These are phyloP conservation scores for Hapalemur alaotrensis DNA, from an alignment of 2,797 vertebrate species.

Conservation along the genomic window DNA sequence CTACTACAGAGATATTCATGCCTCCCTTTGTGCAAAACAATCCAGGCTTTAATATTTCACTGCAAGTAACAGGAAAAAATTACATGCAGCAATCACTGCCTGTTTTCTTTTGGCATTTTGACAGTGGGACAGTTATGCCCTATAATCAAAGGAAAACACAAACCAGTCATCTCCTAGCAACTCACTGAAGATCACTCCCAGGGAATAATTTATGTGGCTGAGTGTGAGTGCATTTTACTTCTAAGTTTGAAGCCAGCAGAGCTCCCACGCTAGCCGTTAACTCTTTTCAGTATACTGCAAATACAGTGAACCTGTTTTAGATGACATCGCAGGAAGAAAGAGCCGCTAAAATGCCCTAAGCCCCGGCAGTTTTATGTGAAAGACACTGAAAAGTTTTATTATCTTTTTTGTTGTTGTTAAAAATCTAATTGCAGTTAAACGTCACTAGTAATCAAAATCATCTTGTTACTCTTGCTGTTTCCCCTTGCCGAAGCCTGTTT, in stretches of 20 bases:
- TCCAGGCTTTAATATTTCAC: constrained; percentile 30
- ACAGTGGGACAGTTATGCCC: constrained; percentile 54
- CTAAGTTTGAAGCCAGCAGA: constrained; percentile 11
- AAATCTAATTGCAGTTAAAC: constrained; percentile 37
- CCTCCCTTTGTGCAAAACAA: neutral
- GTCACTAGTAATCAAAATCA: neutral
- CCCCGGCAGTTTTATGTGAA: neutral
- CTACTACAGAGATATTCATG: neutral
- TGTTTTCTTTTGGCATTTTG: constrained; percentile 54
- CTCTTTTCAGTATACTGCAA: neutral
- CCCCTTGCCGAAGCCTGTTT: neutral
- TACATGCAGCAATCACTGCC: constrained; percentile 26
- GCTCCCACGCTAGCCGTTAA: neutral
- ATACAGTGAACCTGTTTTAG: neutral
- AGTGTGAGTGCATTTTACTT: neutral
- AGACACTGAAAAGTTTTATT: neutral
- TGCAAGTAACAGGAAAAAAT: constrained; percentile 17
- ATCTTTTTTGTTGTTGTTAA: neutral
- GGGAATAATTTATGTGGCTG: constrained; percentile 55
- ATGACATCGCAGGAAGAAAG: neutral
- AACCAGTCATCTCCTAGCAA: constrained; percentile 58
- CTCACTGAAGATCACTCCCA: constrained; percentile 50
- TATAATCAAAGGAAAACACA: constrained; percentile 73
- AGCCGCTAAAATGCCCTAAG: neutral
- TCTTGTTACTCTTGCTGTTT: neutral